These are phyloP conservation scores for Trachurus trachurus DNA, from an alignment of 2,797 vertebrate species.

Conservation along the genomic window DNA sequence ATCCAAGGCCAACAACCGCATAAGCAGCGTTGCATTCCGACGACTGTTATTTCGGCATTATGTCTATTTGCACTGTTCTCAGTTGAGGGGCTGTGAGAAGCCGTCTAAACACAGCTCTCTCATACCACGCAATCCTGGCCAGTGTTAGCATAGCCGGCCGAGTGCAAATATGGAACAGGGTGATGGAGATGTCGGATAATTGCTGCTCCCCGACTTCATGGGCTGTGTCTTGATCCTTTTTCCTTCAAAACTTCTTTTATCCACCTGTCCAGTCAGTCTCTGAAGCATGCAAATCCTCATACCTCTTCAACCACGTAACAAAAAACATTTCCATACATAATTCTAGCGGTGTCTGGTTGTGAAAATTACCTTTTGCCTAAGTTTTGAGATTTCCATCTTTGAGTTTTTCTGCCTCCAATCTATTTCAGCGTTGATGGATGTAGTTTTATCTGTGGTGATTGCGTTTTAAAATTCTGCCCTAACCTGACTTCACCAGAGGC, in stretches of 20 bases:
- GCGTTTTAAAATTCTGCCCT: not conserved
- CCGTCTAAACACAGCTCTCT: constrained; percentile 78
- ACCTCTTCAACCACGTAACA: not conserved
- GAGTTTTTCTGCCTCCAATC: not conserved
- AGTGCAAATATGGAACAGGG: constrained; percentile 66
- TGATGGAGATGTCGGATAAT: constrained; percentile 51
- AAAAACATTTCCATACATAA: not conserved
- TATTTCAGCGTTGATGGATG: not conserved
- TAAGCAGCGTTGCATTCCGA: constrained; percentile 79
- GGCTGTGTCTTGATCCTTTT: not conserved
- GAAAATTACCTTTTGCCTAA: not conserved
- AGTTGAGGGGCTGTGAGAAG: constrained; percentile 75
- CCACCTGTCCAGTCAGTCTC: not conserved
- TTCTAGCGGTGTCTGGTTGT: not conserved
- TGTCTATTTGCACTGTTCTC: constrained; percentile 84
- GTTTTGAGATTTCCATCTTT: not conserved
- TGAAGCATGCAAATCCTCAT: not conserved
- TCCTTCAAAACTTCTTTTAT: constrained; percentile 19
- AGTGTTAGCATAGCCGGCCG: constrained; percentile 57
- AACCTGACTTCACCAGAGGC: not conserved
- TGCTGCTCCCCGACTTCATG: constrained; percentile 16
- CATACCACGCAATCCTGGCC: constrained; percentile 72
- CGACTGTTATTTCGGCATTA: constrained; percentile 85
- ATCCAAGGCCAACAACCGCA: constrained; percentile 82
- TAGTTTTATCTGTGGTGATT: not conserved